Evolutionary conservation across 2,113 vertebrate species (phyloP).

Genomic region (Sapayoa aenigma): DNA sequence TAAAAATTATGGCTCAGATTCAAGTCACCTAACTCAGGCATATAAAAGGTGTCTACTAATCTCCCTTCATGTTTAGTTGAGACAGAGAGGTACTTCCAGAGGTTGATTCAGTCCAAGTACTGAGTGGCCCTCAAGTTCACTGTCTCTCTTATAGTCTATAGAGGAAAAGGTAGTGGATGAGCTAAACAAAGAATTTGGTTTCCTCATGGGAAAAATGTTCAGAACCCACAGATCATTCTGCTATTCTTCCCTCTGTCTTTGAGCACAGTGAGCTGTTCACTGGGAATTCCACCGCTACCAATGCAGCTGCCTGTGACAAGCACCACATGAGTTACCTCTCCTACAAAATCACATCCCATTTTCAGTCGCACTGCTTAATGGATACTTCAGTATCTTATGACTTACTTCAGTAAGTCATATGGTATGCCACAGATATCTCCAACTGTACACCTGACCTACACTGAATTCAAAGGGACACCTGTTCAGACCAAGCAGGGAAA

Average conservation of each 20-base stretch:
- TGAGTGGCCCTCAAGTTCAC: neutral
- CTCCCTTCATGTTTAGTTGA: neutral
- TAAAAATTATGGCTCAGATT: neutral
- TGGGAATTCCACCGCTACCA: neutral
- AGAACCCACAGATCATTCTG: neutral
- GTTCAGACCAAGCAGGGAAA: neutral
- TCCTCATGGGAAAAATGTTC: neutral
- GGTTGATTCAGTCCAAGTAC: neutral
- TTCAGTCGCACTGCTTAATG: neutral
- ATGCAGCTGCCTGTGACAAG: neutral
- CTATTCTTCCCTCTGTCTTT: neutral
- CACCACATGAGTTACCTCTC: neutral
- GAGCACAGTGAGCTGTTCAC: neutral
- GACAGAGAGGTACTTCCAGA: neutral
- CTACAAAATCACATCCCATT: neutral
- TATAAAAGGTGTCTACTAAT: neutral
- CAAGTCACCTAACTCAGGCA: neutral
- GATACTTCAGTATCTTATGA: too few species aligned
- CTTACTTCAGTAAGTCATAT: neutral
- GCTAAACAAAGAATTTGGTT: neutral
- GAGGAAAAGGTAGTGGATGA: neutral
- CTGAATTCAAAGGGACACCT: neutral
- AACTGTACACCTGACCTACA: accelerated
- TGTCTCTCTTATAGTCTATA: neutral
- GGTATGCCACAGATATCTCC: neutral